A percentile compares a stretch with the other conserved stretches of the same genome.
phyloP scores from a whole-genome alignment of 92 coral and sea anemone genomes.

The Bergia sp. region DNA sequence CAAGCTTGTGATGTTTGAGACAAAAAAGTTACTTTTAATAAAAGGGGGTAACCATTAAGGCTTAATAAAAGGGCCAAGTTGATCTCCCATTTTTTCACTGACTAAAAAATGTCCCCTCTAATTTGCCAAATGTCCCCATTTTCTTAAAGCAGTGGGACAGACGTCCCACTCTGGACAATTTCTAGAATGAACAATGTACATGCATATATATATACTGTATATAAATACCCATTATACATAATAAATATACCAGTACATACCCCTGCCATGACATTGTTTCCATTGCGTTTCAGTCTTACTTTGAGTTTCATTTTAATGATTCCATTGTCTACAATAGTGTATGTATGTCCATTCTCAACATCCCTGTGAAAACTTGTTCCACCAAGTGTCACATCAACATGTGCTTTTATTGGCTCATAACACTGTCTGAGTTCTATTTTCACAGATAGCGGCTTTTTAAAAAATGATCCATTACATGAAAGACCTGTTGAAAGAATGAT shows the following conservation, averaged over 20 bases:
- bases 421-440: constrained; percentile 11
- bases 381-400: constrained; percentile 19
- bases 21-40: too few relatives aligned
- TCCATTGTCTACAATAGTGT: neutral
- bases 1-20: too few relatives aligned
- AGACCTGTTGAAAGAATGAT: neutral
- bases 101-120: too few relatives aligned
- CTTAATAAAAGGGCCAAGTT: too few relatives aligned
- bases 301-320: neutral
- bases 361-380: constrained; percentile 2
- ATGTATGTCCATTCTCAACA: neutral
- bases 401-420: constrained; percentile 14
- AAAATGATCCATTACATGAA: constrained; percentile 3
- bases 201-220: too few relatives aligned
- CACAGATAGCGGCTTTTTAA: neutral
- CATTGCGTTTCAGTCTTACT: constrained; percentile 20
- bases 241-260: neutral
- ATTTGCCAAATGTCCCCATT: too few relatives aligned
- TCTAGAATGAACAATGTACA: too few relatives aligned
- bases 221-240: too few relatives aligned
- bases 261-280: constrained; percentile 9
- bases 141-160: too few relatives aligned
- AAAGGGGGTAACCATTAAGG: too few relatives aligned
- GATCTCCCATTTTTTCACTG: too few relatives aligned
- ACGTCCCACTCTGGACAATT: too few relatives aligned